phyloP scores from a whole-genome alignment of 2,888 invertebrate genomes.

The Cosmia trapezina region DNA sequence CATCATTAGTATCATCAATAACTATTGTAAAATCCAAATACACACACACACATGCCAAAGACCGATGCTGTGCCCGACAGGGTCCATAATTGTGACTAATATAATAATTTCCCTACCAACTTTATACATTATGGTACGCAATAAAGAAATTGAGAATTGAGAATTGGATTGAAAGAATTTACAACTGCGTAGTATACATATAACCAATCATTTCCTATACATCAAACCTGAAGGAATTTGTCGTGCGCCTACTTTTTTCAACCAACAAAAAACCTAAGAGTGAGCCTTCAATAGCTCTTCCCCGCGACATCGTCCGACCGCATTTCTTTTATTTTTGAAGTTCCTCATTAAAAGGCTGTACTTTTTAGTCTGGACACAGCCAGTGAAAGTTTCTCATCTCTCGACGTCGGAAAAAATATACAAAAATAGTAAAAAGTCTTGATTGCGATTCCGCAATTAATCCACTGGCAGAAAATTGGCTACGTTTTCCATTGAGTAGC shows the following conservation, averaged over 20 bases:
- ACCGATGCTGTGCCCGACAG: too few relatives aligned
- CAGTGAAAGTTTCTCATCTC: constrained; percentile 62
- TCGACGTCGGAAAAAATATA: constrained; percentile 45
- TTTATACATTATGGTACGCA: too few relatives aligned
- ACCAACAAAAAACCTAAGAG: constrained; percentile 29
- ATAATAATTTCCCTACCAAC: too few relatives aligned
- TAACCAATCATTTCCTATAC: background rate
- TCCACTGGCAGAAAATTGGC: constrained; percentile 39
- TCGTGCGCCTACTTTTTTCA: constrained; percentile 28
- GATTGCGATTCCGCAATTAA: constrained; percentile 46
- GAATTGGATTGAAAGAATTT: too few relatives aligned
- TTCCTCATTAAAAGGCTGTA: constrained; percentile 56
- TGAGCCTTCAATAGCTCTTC: constrained; percentile 52
- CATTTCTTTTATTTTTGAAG: constrained; percentile 61
- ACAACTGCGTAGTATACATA: background rate
- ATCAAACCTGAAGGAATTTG: constrained; percentile 13
- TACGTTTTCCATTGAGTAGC: constrained; percentile 19
- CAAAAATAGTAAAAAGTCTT: constrained; percentile 48
- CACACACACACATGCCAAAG: too few relatives aligned
- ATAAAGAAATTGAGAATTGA: too few relatives aligned
- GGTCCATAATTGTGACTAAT: too few relatives aligned
- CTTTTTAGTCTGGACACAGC: constrained; percentile 54
- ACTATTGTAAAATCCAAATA: too few relatives aligned
- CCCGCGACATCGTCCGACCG: constrained; percentile 44
- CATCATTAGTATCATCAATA: too few relatives aligned